phyloP scores from a whole-genome alignment of 1,140 invertebrate genomes.

The Cherax quadricarinatus region DNA sequence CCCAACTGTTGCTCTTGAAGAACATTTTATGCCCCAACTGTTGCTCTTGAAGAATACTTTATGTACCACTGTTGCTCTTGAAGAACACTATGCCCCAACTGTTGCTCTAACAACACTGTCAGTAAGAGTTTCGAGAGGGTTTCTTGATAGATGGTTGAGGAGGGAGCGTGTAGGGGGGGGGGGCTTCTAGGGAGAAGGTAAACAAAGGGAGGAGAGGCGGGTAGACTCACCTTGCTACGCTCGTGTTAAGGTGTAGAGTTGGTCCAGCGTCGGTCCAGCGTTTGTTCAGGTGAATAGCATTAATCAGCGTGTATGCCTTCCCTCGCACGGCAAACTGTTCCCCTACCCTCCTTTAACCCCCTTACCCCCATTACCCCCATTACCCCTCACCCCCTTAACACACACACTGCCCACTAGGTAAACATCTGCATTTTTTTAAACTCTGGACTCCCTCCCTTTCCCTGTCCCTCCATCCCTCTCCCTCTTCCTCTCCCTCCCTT shows the following conservation, averaged over 20 bases:
- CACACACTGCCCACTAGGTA: neutral
- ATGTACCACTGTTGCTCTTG: neutral
- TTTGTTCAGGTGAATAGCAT: slow-evolving; percentile 44
- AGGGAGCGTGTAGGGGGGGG: neutral
- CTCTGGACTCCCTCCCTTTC: neutral
- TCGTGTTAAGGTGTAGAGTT: neutral
- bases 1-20: no score
- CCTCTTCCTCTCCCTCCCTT: neutral
- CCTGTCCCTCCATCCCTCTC: no score
- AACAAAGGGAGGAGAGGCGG: neutral
- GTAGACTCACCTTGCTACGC: no score
- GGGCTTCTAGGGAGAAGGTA: slow-evolving; percentile 41
- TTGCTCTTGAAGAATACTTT: neutral
- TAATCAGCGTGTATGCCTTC: slow-evolving; percentile 1
- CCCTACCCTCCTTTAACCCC: neutral
- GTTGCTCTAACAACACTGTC: no score
- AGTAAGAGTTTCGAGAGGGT: neutral
- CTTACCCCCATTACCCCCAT: no score
- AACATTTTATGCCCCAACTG: no score
- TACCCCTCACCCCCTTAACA: neutral
- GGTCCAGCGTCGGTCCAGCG: neutral
- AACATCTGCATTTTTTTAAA: no score
- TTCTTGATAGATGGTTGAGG: neutral
- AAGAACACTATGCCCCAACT: neutral
- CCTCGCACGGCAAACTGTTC: neutral